Percentiles rank a stretch among this genome's conserved stretches.
Conservation (phyloP, 2,797 vertebrate species). For the Sparus aurata region DNA sequence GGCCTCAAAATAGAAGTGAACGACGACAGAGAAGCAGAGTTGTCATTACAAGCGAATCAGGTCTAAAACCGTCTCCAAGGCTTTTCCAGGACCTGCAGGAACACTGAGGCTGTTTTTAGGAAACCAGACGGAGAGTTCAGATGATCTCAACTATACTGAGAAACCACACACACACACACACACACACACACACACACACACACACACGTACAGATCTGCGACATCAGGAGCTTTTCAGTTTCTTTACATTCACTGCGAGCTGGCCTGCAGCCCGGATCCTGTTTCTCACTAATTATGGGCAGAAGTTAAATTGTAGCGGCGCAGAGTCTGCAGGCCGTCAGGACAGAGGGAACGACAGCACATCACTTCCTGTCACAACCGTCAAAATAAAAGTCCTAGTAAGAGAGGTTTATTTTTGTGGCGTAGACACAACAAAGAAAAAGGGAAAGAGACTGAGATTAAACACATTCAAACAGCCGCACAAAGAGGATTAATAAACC, state of each 20-base stretch:
- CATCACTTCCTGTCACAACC: constrained; percentile 33
- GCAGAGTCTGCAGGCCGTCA: constrained; percentile 37
- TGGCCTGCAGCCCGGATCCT: constrained; percentile 55
- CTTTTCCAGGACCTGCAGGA: constrained; percentile 46
- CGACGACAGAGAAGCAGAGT: not conserved
- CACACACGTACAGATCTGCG: constrained; percentile 6
- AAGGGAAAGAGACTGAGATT: no score
- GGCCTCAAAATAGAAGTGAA: constrained; percentile 6
- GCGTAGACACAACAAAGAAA: not conserved
- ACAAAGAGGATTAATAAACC: no score
- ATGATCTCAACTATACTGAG: constrained; percentile 55
- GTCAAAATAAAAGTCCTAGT: constrained; percentile 45
- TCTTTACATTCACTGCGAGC: constrained; percentile 48
- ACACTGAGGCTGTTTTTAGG: constrained; percentile 50
- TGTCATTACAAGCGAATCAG: constrained; percentile 18
- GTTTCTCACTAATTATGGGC: constrained; percentile 69
- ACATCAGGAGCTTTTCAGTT: constrained; percentile 34
- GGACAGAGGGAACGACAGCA: not conserved
- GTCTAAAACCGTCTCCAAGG: constrained; percentile 32
- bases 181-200: constrained; percentile 34
- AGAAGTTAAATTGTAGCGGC: constrained; percentile 61
- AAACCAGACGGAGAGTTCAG: constrained; percentile 40
- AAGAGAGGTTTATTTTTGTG: not conserved
- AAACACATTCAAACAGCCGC: no score
- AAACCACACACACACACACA: constrained; percentile 43